Evolutionary conservation across 2,888 invertebrate genomes (phyloP), one percentile per base, ranked within the genome.

Genomic region (Thera britannica): DNA sequence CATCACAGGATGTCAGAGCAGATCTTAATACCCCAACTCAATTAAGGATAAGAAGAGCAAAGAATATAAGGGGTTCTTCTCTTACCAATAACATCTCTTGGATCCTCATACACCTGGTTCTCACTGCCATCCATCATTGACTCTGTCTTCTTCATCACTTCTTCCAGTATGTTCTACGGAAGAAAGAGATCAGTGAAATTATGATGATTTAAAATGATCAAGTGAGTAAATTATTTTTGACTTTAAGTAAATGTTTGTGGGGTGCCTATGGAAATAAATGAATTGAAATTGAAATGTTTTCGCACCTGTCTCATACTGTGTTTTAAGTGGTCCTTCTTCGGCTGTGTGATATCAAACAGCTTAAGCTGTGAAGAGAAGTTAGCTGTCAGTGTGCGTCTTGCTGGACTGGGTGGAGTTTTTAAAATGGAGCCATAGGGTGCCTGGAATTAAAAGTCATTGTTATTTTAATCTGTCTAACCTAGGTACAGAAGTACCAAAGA

Each of bases 51-150:
- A n/a, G n/a, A n/a, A n/a, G n/a, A n/a, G n/a, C n/a, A n/a, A n/a
- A n/a, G n/a, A n/a, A n/a, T n/a, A n/a, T n/a, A n/a, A 38, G 38
- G 44, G 44, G 2, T 44, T 44, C 7, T 7, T 44, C 1, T 38
- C 78, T 70, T 77, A 90, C 92, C 90, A 72, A 92, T 86, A 68
- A 92, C 83, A 84, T 93, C 93, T 71, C 82, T 86, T 1, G 93
- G 93, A 75, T 93, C 93, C 64, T 93, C 93, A 80, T 93, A 93
- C 77, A 88, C 71, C 0, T 88, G 87, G 73, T 91, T 90, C 36
- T 86, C 86, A 71, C 84, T 83, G 52, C 76, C 75, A 38, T 77
- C 76, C 67, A 89, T 84, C 57, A 79, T 78, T 0, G 85, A 81
- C 67, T 89, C 89, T 0, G 90, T 89, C 71, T 80, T 89, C 75